Evolutionary conservation across 1,140 invertebrate genomes (phyloP), one percentile per base, ranked within the genome.

Genomic region (Eumaeus atala): DNA sequence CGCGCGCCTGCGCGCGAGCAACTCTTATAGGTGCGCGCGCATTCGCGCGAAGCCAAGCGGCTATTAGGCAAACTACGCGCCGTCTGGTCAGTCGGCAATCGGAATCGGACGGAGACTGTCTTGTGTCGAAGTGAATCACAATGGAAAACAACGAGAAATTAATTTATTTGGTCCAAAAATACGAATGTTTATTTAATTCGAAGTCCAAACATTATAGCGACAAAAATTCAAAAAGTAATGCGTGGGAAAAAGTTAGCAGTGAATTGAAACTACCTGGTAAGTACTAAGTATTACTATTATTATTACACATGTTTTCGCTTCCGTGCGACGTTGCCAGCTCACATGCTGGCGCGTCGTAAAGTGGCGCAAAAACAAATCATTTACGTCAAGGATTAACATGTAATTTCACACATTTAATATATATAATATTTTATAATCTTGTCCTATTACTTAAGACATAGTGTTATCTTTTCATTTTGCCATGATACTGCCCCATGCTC

Each of bases 221-320:
- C 14, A 54, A 37, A 54, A 48, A 54, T 54, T 54, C 28, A 17
- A 54, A 47, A 10, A 51, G 35, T 18, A 54, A 54, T 35, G 21
- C 33, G 3, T 54, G 52, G 33, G 28, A 54, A 54, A 54, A 54
- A 54, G 52, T 48, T 34, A 44, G 51, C 38, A 40, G 21, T 42
- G 21, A 47, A 44, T 44, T 47, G 28, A 28, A 36, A 48, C 34
- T 54, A 36, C 17, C 52, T 54, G 42, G 42, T 54, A 54, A 54
- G 52, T 54, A 18, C 35, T 51, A 51, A 51, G 9, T 51, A 17
- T 51, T 51, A n/a, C n/a, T 51, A 51, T 51, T 44, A 44, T 44
- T 44, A 44, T 44, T 44, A 44, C 40, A 51, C 16, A 50, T 40
- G 38, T 40, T 14, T 14, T 40, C 38, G 14, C 14, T 40, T 40